These are phyloP conservation scores for Momotus momota DNA, from an alignment of 2,797 vertebrate genomes.

Conservation along the genomic window DNA sequence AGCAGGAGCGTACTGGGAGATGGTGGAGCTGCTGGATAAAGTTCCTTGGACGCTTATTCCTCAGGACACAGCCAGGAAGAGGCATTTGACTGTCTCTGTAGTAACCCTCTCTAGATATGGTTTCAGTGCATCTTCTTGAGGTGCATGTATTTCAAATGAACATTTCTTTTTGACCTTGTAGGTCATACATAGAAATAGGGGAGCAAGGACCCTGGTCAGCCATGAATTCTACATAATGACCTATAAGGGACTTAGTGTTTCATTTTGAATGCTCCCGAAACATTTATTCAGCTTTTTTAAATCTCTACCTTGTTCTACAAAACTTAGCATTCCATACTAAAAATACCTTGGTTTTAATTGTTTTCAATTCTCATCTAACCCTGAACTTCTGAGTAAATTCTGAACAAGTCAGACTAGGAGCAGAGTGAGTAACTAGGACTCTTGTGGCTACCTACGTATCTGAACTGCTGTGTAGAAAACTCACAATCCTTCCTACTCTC, in stretches of 20 bases:
- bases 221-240: not conserved
- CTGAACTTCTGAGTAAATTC: not conserved
- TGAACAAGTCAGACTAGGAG: not conserved
- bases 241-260: not conserved
- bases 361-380: not conserved
- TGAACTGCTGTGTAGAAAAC: not conserved
- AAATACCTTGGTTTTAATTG: no score
- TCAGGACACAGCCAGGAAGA: not conserved
- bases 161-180: not conserved
- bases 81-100: not conserved
- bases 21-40: not conserved
- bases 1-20: not conserved
- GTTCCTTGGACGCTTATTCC: not conserved
- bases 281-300: not conserved
- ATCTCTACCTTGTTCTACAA: not conserved
- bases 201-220: not conserved
- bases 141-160: not conserved
- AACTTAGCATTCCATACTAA: not conserved
- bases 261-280: not conserved
- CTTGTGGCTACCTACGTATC: not conserved
- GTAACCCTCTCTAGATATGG: not conserved
- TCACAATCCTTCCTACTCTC: not conserved
- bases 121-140: not conserved
- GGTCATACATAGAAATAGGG: not conserved
- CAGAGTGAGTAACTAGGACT: not conserved